Percentiles rank a stretch among this genome's conserved stretches.
Evolutionary conservation across 1,140 invertebrate genomes (phyloP).

Genomic region (Drosophila mauritiana): DNA sequence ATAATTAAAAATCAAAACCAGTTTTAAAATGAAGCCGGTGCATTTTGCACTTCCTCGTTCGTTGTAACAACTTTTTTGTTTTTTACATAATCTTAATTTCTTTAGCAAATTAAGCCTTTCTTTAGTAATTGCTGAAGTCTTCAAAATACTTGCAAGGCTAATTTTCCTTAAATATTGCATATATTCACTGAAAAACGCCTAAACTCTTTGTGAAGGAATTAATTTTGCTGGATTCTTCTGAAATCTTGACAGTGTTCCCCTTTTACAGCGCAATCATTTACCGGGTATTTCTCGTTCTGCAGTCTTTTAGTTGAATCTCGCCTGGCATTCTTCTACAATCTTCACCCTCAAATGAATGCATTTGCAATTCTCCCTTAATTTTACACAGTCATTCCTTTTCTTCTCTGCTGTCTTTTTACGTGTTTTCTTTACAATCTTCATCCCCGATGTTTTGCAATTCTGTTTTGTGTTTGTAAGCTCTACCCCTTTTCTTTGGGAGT

Average conservation of each 20-base stretch:
- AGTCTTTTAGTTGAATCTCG: not conserved
- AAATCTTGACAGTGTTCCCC: too few relatives aligned
- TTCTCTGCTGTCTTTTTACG: not conserved
- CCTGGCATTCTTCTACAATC: not conserved
- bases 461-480: not conserved
- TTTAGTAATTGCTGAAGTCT: too few relatives aligned
- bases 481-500: not conserved
- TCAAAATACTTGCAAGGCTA: too few relatives aligned
- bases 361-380: not conserved
- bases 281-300: not conserved
- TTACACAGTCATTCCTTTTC: not conserved
- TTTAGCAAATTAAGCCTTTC: not conserved
- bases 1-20: not conserved
- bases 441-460: not conserved
- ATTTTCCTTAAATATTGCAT: too few relatives aligned
- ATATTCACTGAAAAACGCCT: too few relatives aligned
- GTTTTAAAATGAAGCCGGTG: not conserved
- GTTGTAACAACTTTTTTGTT: not conserved
- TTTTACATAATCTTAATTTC: not conserved
- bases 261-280: too few relatives aligned
- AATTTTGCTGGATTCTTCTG: too few relatives aligned
- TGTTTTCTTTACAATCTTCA: not conserved
- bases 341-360: not conserved
- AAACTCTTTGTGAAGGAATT: too few relatives aligned
- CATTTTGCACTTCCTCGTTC: constrained; percentile 5